Evolutionary conservation across 2,797 vertebrate species (phyloP), one percentile per base, ranked within the genome.

Genomic region (Premnoplex brunnescens): DNA sequence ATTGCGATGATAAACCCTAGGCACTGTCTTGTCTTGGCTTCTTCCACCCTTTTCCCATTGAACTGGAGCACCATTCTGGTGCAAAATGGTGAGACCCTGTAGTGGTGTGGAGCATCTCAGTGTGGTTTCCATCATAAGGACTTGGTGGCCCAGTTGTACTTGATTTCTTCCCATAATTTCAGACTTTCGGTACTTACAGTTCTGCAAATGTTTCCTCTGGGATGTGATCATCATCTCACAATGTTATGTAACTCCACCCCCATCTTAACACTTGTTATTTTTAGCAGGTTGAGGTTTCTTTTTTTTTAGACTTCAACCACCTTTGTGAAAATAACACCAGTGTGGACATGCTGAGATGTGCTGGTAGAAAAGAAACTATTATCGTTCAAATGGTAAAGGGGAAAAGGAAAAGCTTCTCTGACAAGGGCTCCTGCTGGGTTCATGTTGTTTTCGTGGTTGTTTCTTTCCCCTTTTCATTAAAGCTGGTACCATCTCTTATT

Each of bases 71-170:
- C 5, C 8, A 2, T 56, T 55, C 15, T 66, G 32, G 19, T 41
- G 28, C n/a, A 37, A n/a, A 21, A 14, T 1, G 1, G 28, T 41
- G 63, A 36, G n/a, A 24, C 26, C 11, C 3, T 16, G 1, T 2
- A 7, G 48, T 3, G 26, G 6, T n/a, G n/a, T 28, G 60, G 12
- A 60, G 26, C 28, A 18, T 15, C 15, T 36, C 73, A 32, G 1
- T 5, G 27, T n/a, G 58, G 5, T 66, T 83, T 48, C 69, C 24
- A 14, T 55, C 19, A 3, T 1, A 8, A 55, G n/a, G 41, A 5
- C 30, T 81, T 41, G 18, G 43, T 72, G 75, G 22, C 43, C 41
- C 4, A 6, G 12, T 28, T 51, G 26, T 56, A 18, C 18, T 76
- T 54, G 4, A 55, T 75, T 67, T 77, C n/a, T 59, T 43, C n/a